A percentile compares a stretch with the other conserved stretches of the same genome.
Conservation (phyloP, 1,140 invertebrate species). For the Diorhabda carinulata region DNA sequence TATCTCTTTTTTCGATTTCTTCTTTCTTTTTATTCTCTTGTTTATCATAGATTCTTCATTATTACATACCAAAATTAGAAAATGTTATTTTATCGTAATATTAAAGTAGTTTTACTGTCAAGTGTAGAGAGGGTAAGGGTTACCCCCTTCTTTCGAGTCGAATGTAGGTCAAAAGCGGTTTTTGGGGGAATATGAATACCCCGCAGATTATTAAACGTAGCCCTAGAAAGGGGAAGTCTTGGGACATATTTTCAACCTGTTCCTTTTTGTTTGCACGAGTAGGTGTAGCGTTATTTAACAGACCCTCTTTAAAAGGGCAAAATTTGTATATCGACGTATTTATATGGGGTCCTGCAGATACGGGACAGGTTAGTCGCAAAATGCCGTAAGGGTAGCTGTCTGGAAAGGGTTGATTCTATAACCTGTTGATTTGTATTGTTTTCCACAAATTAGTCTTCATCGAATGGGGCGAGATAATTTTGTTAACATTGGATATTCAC, state of each 20-base stretch:
- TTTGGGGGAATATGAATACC: constrained; percentile 15
- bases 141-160: constrained; percentile 6
- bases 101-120: constrained; percentile 1
- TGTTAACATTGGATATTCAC: too few relatives aligned
- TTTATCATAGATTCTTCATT: not conserved
- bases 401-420: constrained; percentile 6
- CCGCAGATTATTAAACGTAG: constrained; percentile 11
- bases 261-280: constrained; percentile 10
- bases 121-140: constrained; percentile 14
- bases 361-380: not conserved
- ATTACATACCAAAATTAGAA: not conserved
- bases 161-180: constrained; percentile 12
- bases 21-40: not conserved
- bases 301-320: constrained; percentile 9
- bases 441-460: not conserved
- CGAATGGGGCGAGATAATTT: too few relatives aligned
- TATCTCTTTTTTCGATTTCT: not conserved
- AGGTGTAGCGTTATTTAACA: constrained; percentile 14
- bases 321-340: not conserved
- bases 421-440: constrained; percentile 1
- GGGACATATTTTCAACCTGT: constrained; percentile 12
- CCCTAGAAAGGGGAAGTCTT: constrained; percentile 10
- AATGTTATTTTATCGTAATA: not conserved
- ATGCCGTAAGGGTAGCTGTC: not conserved
- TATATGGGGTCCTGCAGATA: constrained; percentile 7